Evolutionary conservation across 1,140 invertebrate species (phyloP).

Genomic region (Chrysomallon squamiferum): DNA sequence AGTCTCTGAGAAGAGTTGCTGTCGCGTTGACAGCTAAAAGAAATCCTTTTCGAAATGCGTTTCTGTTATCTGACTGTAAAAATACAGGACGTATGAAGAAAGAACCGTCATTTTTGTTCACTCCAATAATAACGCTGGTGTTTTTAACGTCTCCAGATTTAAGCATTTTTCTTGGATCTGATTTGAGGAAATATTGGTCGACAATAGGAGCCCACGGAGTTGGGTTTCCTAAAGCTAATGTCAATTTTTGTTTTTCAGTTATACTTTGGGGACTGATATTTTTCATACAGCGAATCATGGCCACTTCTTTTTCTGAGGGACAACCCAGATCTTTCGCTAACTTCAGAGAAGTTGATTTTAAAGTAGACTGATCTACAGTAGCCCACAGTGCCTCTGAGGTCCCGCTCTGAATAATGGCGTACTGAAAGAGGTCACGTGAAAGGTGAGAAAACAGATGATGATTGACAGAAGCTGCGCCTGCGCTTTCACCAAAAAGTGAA

Average conservation of each 20-base stretch:
- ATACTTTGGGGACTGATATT: constrained; percentile 74
- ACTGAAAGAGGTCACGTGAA: constrained; percentile 81
- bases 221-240: constrained; percentile 69
- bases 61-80: too few species aligned
- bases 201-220: not conserved
- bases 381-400: constrained; percentile 83
- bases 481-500: constrained; percentile 74
- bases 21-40: too few species aligned
- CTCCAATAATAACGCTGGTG: not conserved
- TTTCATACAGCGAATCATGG: constrained; percentile 80
- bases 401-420: constrained; percentile 71
- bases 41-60: too few species aligned
- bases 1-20: too few species aligned
- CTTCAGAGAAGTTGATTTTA: constrained; percentile 70
- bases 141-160: not conserved
- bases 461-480: constrained; percentile 77
- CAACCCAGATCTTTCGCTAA: constrained; percentile 24
- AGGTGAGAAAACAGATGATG: constrained; percentile 88
- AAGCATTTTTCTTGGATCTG: not conserved
- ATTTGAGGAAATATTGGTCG: constrained; percentile 8
- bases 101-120: not conserved
- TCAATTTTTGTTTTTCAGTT: constrained; percentile 80
- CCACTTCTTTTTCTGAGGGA: constrained; percentile 59
- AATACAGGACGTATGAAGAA: not conserved
- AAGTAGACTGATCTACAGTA: constrained; percentile 82